Conservation (phyloP, 2,888 invertebrate genomes). For the Strigamia maritima region DNA sequence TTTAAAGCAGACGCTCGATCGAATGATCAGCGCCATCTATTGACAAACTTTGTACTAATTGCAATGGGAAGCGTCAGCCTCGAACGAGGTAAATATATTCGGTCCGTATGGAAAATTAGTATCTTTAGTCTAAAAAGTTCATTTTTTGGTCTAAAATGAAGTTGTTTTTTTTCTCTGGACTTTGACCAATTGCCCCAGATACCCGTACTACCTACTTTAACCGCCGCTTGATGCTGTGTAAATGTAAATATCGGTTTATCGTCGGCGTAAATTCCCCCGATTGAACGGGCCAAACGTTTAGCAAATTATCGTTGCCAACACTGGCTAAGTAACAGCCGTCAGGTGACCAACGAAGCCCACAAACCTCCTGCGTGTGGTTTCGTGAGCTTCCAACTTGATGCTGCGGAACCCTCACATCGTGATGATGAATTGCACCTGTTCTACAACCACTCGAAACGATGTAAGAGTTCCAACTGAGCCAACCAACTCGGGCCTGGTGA, state of each 20-base stretch:
- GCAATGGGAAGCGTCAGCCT: no score
- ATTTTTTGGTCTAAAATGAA: no score
- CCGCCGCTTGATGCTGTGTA: conserved; percentile 54
- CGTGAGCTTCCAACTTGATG: conserved; percentile 70
- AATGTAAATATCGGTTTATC: conserved; percentile 59
- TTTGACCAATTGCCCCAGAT: no score
- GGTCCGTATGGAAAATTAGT: no score
- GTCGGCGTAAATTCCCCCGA: conserved; percentile 50
- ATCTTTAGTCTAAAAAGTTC: no score
- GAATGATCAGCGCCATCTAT: no score
- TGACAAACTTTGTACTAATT: no score
- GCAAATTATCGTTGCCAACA: conserved; percentile 93
- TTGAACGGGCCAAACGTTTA: conserved; percentile 81
- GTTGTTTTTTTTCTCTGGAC: no score
- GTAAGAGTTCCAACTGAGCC: conserved; percentile 88
- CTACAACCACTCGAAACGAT: conserved; percentile 72
- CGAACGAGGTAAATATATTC: no score
- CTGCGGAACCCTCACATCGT: conserved; percentile 86
- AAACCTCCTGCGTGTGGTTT: conserved; percentile 75
- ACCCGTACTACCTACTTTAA: conserved; percentile 50
- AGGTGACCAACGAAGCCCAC: conserved; percentile 93
- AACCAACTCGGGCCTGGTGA: conserved; percentile 79
- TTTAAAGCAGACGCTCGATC: no score
- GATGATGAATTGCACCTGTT: conserved; percentile 84
- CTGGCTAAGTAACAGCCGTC: conserved; percentile 90